A percentile compares a stretch with the other conserved stretches of the same genome.
These are phyloP conservation scores for Pyrrhopygopsis socrates DNA, from an alignment of 2,888 invertebrate genomes.

Conservation along the genomic window DNA sequence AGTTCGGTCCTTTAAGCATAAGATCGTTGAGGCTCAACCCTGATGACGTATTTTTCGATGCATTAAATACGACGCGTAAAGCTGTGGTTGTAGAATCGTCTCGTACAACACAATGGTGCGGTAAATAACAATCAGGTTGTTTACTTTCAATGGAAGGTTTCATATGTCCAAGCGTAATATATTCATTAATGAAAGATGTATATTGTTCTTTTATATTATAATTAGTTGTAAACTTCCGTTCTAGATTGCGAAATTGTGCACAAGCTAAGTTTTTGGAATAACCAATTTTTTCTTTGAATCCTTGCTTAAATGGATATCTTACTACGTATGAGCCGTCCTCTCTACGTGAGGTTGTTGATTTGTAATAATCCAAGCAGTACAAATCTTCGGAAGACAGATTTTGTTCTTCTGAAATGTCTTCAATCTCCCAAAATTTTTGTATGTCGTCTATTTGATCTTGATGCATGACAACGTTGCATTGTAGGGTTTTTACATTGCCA, in stretches of 20 bases:
- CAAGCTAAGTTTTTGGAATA: slow-evolving; percentile 51
- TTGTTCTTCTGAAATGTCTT: slow-evolving; percentile 47
- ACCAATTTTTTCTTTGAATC: slow-evolving; percentile 42
- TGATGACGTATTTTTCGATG: slow-evolving; percentile 66
- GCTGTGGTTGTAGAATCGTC: slow-evolving; percentile 72
- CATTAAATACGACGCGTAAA: slow-evolving; percentile 74
- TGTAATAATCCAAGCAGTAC: slow-evolving; percentile 5
- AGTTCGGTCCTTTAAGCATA: slow-evolving; percentile 74
- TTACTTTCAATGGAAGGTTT: slow-evolving; percentile 6
- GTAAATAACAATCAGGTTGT: slow-evolving; percentile 61
- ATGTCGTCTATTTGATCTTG: background rate
- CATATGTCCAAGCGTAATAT: slow-evolving; percentile 58
- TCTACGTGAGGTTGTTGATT: slow-evolving; percentile 23
- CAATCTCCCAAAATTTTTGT: slow-evolving; percentile 11
- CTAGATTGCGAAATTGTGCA: slow-evolving; percentile 65
- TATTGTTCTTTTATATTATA: slow-evolving; percentile 44
- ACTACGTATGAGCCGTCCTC: slow-evolving; percentile 64
- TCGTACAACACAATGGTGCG: slow-evolving; percentile 71
- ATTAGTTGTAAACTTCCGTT: slow-evolving; percentile 54
- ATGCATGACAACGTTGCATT: slow-evolving; percentile 39
- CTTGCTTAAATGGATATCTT: slow-evolving; percentile 50
- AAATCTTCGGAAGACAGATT: slow-evolving; percentile 16
- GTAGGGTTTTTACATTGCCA: slow-evolving; percentile 44
- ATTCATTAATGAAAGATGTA: slow-evolving; percentile 63
- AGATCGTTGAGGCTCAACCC: slow-evolving; percentile 75